phyloP scores from a whole-genome alignment of 2,888 invertebrate genomes.

The Frankliniella intonsa region DNA sequence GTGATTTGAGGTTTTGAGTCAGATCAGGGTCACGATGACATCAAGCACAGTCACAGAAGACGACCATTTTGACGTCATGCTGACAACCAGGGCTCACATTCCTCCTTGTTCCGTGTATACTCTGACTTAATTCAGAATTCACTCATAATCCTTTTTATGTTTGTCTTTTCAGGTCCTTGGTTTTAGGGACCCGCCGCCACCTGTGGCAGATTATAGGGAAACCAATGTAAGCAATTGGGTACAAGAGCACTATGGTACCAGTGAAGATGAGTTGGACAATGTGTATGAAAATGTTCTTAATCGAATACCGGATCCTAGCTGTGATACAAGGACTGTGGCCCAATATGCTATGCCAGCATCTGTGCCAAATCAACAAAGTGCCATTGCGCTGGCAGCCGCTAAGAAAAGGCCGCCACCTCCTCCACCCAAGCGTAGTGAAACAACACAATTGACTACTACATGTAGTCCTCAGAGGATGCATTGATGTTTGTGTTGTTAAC shows the following conservation, averaged over 20 bases:
- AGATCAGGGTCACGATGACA: too few species aligned
- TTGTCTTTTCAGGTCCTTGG: conserved; percentile 2
- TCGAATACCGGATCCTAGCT: conserved; percentile 44
- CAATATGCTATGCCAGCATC: conserved; percentile 15
- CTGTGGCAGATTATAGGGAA: conserved; percentile 65
- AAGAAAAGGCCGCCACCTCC: conserved; percentile 81
- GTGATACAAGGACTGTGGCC: conserved; percentile 28
- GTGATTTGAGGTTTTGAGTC: too few species aligned
- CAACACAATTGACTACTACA: conserved; percentile 68
- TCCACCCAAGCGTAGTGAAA: conserved; percentile 83
- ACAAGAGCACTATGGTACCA: conserved; percentile 73
- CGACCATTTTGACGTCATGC: too few species aligned
- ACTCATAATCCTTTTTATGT: background rate
- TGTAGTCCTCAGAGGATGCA: conserved; percentile 13
- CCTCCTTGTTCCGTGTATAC: too few species aligned
- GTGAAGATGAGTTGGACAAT: conserved; percentile 44
- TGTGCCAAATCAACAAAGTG: conserved; percentile 22
- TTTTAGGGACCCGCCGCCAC: conserved; percentile 48
- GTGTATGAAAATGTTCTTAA: conserved; percentile 68
- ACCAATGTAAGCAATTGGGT: conserved; percentile 88
- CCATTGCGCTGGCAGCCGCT: conserved; percentile 39
- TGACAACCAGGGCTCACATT: too few species aligned
- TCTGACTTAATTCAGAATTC: background rate
- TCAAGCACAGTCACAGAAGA: too few species aligned
- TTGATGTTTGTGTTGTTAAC: conserved; percentile 4